phyloP scores from a whole-genome alignment of 2,797 vertebrate genomes.

The Dicrostonyx torquatus region DNA sequence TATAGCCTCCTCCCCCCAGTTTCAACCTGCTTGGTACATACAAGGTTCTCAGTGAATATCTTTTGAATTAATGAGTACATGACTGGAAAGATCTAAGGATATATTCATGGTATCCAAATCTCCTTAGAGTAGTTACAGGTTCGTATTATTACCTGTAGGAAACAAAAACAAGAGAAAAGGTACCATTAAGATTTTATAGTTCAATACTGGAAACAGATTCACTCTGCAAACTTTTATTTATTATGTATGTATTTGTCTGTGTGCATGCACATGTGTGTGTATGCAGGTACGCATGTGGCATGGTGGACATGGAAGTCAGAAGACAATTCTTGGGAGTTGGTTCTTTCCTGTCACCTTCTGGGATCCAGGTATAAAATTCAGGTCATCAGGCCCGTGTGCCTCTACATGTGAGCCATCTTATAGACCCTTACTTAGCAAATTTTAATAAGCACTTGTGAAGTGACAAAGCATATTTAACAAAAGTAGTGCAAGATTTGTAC shows the following conservation, averaged over 20 bases:
- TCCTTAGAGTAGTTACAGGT: not conserved
- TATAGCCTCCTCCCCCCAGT: not conserved
- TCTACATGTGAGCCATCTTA: not conserved
- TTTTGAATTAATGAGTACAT: not conserved
- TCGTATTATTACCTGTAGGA: not conserved
- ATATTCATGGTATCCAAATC: not conserved
- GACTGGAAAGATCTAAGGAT: not conserved
- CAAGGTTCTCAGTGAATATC: not conserved
- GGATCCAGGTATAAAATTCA: not conserved
- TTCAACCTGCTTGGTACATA: not conserved
- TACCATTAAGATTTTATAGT: not conserved
- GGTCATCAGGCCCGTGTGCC: not conserved
- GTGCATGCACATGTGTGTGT: not conserved
- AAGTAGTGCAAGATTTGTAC: not conserved
- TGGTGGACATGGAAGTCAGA: not conserved
- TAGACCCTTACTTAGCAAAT: not conserved
- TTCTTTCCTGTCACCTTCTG: not conserved
- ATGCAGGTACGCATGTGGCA: not conserved
- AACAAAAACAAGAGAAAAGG: not conserved
- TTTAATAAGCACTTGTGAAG: slow-evolving; percentile 1
- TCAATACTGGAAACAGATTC: not conserved
- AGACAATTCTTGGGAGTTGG: not conserved
- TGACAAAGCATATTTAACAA: not conserved
- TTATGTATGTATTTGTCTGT: not conserved
- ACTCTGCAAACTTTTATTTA: not conserved